Evolutionary conservation across 2,888 invertebrate species (phyloP).

Genomic region (Rhingia rostrata): DNA sequence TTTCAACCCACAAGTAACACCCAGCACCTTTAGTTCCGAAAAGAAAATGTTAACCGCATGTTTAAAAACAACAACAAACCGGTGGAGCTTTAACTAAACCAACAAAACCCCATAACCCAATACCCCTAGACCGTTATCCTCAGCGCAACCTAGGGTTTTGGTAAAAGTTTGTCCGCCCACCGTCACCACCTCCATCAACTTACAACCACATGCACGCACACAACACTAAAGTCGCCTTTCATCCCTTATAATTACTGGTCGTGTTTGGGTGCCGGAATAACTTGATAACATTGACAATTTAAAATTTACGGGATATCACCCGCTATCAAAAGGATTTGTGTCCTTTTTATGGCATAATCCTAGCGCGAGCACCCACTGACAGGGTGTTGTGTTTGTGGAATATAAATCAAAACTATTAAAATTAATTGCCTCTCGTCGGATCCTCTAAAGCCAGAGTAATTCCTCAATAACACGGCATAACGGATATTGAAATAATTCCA

Average conservation of each 20-base stretch:
- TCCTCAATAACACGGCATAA: constrained; percentile 42
- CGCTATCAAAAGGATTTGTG: constrained; percentile 54
- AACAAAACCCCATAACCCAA: background rate
- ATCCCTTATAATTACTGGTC: constrained; percentile 43
- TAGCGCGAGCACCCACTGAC: background rate
- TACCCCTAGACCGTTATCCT: background rate
- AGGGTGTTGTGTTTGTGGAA: background rate
- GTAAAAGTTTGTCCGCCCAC: background rate
- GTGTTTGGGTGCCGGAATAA: constrained; percentile 51
- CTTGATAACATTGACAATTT: constrained; percentile 68
- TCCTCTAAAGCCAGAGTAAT: constrained; percentile 35
- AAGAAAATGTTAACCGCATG: constrained; percentile 29
- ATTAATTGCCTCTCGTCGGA: constrained; percentile 55
- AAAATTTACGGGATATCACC: constrained; percentile 61
- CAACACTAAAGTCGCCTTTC: constrained; percentile 3
- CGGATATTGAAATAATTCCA: constrained; percentile 52
- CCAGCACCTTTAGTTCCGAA: constrained; percentile 27
- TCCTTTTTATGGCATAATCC: constrained; percentile 50
- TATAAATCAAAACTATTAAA: constrained; percentile 65
- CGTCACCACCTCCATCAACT: background rate
- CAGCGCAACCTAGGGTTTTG: background rate
- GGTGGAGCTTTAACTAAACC: constrained; percentile 8
- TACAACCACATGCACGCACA: constrained; percentile 5
- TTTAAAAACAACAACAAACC: constrained; percentile 16
- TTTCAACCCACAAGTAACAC: background rate